Conservation (phyloP, 2,113 vertebrate genomes). For the Hyperopisus bebe region DNA sequence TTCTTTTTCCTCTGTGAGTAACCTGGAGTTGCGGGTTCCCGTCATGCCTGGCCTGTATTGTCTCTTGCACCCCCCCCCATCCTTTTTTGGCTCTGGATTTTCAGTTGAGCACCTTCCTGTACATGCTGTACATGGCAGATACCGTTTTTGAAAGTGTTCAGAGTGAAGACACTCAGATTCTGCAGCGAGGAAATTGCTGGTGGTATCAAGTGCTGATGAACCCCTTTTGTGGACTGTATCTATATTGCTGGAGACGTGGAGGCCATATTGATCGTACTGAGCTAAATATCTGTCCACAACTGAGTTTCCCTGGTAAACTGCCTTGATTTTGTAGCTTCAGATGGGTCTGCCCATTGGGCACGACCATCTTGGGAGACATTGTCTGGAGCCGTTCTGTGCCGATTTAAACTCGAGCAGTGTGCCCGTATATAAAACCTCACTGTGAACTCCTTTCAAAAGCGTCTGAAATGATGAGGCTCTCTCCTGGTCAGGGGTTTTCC, state of each 20-base stretch:
- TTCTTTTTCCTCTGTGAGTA: constrained; percentile 96
- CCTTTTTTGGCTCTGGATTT: constrained; percentile 47
- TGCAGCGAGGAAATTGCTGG: neutral
- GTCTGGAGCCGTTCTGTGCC: neutral
- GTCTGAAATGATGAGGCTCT: constrained; percentile 25
- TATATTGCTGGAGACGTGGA: neutral
- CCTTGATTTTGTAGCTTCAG: neutral
- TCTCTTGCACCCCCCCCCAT: constrained; percentile 39
- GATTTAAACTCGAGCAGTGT: neutral
- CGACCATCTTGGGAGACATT: neutral
- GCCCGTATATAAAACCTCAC: constrained; percentile 24
- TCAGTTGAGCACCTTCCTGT: constrained; percentile 49
- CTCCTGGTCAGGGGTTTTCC: neutral
- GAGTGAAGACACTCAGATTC: constrained; percentile 24
- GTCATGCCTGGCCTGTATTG: constrained; percentile 64
- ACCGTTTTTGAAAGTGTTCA: constrained; percentile 44
- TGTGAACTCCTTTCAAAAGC: constrained; percentile 49
- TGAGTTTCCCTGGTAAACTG: neutral
- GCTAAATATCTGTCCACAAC: neutral
- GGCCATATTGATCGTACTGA: neutral
- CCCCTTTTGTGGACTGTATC: neutral
- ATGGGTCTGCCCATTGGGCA: neutral
- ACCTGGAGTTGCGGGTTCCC: constrained; percentile 52
- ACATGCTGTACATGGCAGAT: neutral
- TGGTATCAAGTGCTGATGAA: neutral